A percentile compares a stretch with the other conserved stretches of the same genome.
Conservation (phyloP, 2,797 vertebrate genomes). For the Spinibarbus caldwelli region DNA sequence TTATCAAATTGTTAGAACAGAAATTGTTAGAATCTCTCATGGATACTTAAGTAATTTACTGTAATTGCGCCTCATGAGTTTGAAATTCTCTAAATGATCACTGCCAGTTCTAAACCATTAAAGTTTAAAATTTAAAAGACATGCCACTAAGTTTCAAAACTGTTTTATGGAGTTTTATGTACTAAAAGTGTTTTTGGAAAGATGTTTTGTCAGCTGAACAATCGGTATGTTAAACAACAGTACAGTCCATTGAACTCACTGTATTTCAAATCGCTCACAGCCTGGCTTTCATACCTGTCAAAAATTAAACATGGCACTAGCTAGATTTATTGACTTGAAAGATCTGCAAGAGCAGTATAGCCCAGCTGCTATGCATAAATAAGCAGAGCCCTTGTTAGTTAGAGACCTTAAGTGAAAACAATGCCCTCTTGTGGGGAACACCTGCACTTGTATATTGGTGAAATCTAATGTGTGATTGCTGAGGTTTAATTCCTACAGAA, state of each 20-base stretch:
- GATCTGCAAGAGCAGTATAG: too few species aligned
- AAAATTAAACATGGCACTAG: neutral
- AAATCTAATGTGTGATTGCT: neutral
- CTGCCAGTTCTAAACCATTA: neutral
- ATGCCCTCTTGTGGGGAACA: conserved; percentile 11
- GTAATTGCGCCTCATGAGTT: neutral
- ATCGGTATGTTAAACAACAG: neutral
- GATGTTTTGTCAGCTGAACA: neutral
- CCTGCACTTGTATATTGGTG: too few species aligned
- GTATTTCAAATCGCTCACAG: neutral
- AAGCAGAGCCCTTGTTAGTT: neutral
- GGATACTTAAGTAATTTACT: neutral
- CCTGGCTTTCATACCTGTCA: too few species aligned
- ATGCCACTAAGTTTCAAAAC: neutral
- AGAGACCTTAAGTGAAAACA: neutral
- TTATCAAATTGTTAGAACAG: neutral
- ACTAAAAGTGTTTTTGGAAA: neutral
- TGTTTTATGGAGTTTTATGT: neutral
- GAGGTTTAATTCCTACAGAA: neutral
- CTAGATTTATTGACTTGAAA: neutral
- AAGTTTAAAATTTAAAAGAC: neutral
- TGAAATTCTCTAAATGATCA: neutral
- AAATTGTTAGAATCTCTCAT: neutral
- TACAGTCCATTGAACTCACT: neutral
- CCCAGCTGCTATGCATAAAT: neutral